Evolutionary conservation across 2,113 vertebrate genomes (phyloP).

Genomic region (Cyrtonyx montezumae): DNA sequence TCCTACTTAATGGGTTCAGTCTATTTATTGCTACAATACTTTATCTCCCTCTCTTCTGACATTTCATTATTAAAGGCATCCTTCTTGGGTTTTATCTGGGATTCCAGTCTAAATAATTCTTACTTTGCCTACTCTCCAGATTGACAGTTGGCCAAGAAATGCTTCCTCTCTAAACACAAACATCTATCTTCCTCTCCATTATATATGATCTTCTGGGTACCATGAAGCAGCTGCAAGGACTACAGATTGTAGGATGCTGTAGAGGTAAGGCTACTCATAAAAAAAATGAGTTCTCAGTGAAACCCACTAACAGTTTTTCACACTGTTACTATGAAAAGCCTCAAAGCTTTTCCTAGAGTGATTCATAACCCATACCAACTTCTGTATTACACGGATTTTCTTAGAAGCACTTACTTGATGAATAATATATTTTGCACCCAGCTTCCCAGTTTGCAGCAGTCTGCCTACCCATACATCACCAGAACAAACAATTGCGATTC

Average conservation of each 20-base stretch:
- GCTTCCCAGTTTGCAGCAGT: background rate
- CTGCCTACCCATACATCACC: background rate
- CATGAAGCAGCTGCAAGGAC: background rate
- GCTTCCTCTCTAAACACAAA: background rate
- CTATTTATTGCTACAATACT: conserved; percentile 25
- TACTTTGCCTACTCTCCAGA: background rate
- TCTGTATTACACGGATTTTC: background rate
- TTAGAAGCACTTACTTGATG: background rate
- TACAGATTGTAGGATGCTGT: background rate
- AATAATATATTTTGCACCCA: background rate
- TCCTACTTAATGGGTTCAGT: background rate
- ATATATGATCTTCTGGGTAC: background rate
- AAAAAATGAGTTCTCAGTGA: background rate
- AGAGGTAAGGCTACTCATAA: background rate
- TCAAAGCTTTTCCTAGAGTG: background rate
- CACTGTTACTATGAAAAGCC: background rate
- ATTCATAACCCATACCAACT: background rate
- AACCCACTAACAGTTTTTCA: background rate
- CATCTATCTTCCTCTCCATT: background rate
- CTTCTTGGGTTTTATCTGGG: background rate
- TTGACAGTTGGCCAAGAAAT: background rate
- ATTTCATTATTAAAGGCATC: conserved; percentile 58
- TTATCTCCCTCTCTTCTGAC: background rate
- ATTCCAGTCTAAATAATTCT: background rate
- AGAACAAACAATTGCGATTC: background rate